A percentile compares a stretch with the other conserved stretches of the same genome.
These are phyloP conservation scores for Myrmophylax atrothorax DNA, from an alignment of 2,113 vertebrate species.

Conservation along the genomic window DNA sequence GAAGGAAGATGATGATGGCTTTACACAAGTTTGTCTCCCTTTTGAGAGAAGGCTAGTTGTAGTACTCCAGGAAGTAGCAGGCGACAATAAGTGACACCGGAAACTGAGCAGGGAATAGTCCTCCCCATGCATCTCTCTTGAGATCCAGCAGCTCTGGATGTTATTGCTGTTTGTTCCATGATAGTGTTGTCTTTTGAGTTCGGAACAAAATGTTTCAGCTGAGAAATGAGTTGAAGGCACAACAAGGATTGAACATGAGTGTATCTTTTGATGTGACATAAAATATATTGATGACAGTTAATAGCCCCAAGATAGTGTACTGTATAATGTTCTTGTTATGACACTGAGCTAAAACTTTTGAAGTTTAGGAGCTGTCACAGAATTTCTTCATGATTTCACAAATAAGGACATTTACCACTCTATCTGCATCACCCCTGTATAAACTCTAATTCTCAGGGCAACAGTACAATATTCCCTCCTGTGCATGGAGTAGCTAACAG, in stretches of 20 bases:
- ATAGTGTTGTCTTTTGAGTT: background rate
- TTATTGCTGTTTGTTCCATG: background rate
- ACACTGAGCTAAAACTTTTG: background rate
- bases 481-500: background rate
- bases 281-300: background rate
- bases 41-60: background rate
- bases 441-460: background rate
- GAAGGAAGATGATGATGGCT: background rate
- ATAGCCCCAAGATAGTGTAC: background rate
- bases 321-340: background rate
- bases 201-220: slow-evolving; percentile 11
- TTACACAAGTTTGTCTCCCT: background rate
- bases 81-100: rapidly evolving
- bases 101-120: background rate
- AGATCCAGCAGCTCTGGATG: background rate
- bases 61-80: background rate
- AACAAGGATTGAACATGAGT: background rate
- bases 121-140: background rate
- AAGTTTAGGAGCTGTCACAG: background rate
- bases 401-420: background rate
- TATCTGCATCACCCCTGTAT: background rate
- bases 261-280: background rate
- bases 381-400: background rate
- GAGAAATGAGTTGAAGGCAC: background rate
- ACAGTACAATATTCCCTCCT: background rate